These are phyloP conservation scores for Drosophila kokeensis DNA, from an alignment of 2,888 invertebrate species.

Conservation along the genomic window DNA sequence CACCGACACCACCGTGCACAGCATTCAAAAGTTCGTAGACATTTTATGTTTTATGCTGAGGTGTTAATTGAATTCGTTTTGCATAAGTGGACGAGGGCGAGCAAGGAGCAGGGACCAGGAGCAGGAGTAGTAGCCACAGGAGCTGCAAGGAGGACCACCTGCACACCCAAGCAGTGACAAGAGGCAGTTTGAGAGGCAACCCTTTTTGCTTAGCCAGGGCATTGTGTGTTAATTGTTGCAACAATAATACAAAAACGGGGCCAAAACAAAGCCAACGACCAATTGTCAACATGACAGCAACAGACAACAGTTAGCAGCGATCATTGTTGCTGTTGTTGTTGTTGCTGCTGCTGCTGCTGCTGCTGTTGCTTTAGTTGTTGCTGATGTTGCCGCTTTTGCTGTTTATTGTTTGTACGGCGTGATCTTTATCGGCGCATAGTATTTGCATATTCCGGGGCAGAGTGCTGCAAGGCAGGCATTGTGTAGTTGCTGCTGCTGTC, in stretches of 20 bases:
- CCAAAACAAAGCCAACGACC: slow-evolving; percentile 75
- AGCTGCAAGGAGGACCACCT: slow-evolving; percentile 66
- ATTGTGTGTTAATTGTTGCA: slow-evolving; percentile 79
- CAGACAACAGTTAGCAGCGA: slow-evolving; percentile 72
- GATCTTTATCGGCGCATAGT: slow-evolving; percentile 74
- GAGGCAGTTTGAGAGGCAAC: slow-evolving; percentile 15
- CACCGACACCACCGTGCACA: slow-evolving; percentile 18
- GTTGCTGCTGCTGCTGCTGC: slow-evolving; percentile 18
- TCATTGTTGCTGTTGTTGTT: slow-evolving; percentile 60
- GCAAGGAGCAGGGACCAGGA: neutral
- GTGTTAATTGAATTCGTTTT: slow-evolving; percentile 85
- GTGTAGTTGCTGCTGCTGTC: slow-evolving; percentile 34
- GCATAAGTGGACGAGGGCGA: slow-evolving; percentile 78
- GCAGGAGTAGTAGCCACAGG: slow-evolving; percentile 1
- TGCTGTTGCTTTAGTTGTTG: slow-evolving; percentile 30
- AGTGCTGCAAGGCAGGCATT: slow-evolving; percentile 30
- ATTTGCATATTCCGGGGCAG: slow-evolving; percentile 72
- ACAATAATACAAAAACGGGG: slow-evolving; percentile 60
- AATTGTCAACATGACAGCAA: slow-evolving; percentile 84
- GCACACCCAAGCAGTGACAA: slow-evolving; percentile 30
- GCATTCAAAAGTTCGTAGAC: slow-evolving; percentile 46
- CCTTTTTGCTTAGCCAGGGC: slow-evolving; percentile 51
- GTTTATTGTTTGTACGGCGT: slow-evolving; percentile 70
- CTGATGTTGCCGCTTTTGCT: slow-evolving; percentile 61
- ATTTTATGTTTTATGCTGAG: slow-evolving; percentile 71